These are phyloP conservation scores for Gambelia wislizenii DNA, from an alignment of 2,797 vertebrate species.

Conservation along the genomic window DNA sequence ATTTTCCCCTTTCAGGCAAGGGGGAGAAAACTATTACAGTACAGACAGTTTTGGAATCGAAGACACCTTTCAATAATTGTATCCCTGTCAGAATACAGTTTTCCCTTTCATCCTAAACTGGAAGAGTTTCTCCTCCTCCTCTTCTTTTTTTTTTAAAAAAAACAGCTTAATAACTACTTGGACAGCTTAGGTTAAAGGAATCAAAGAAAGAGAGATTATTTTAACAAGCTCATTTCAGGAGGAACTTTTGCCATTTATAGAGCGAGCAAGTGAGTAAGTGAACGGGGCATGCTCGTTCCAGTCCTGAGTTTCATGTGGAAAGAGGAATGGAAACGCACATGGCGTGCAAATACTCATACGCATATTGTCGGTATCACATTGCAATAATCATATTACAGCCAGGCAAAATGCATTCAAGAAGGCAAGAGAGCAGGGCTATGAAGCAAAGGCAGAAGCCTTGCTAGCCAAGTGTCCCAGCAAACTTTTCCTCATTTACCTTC, in stretches of 20 bases:
- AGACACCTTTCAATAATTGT: background rate
- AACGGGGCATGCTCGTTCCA: too few relatives aligned
- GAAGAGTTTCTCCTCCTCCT: background rate
- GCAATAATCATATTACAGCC: background rate
- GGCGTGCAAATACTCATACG: too few relatives aligned
- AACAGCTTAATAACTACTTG: background rate
- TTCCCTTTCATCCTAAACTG: background rate
- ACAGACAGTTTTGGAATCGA: too few relatives aligned
- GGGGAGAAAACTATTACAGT: background rate
- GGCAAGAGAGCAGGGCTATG: background rate
- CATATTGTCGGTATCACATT: rapidly evolving
- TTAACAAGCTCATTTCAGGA: background rate
- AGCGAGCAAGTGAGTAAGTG: background rate
- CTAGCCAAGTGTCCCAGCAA: background rate
- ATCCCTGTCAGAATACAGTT: background rate
- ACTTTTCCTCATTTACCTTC: slow-evolving; percentile 7
- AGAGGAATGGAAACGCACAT: background rate
- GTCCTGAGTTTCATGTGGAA: too few relatives aligned
- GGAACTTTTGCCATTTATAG: background rate
- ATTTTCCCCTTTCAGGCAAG: background rate
- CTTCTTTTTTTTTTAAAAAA: background rate
- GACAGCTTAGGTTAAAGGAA: background rate
- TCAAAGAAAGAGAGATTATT: background rate
- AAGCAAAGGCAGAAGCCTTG: background rate
- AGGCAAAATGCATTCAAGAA: background rate